phyloP scores from a whole-genome alignment of 2,888 invertebrate genomes.

The Psylliodes chrysocephalus region DNA sequence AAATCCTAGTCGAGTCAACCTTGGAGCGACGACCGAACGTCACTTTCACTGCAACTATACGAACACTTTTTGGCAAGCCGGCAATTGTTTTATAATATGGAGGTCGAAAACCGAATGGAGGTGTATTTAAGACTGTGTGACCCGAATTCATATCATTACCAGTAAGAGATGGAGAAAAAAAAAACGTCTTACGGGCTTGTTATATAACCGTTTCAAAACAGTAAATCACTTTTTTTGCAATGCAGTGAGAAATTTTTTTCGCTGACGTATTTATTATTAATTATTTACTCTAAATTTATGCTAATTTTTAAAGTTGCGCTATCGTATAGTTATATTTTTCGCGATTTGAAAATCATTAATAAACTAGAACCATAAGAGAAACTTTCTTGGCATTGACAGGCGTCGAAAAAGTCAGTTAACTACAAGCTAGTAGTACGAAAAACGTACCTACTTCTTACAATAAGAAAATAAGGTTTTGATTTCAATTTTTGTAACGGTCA shows the following conservation, averaged over 20 bases:
- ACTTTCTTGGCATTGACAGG: no score
- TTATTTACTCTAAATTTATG: no score
- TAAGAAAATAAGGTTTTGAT: no score
- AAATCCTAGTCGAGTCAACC: slow-evolving; percentile 53
- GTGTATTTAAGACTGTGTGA: slow-evolving; percentile 24
- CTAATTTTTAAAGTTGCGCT: no score
- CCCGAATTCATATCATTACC: slow-evolving; percentile 35
- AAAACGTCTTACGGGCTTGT: slow-evolving; percentile 28
- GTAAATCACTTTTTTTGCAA: slow-evolving; percentile 21
- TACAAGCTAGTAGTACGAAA: no score
- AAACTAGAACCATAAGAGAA: no score
- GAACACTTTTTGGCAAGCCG: slow-evolving; percentile 52
- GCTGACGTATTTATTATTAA: slow-evolving; percentile 1
- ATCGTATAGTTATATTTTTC: no score
- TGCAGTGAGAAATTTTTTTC: slow-evolving; percentile 6
- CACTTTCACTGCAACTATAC: slow-evolving; percentile 51
- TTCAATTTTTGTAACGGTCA: no score
- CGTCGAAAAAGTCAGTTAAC: no score
- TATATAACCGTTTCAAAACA: slow-evolving; percentile 30
- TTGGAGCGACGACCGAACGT: slow-evolving; percentile 44
- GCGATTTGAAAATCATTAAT: no score
- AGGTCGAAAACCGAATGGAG: slow-evolving; percentile 43
- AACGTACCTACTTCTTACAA: no score
- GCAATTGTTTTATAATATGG: slow-evolving; percentile 47
- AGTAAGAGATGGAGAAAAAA: slow-evolving; percentile 22